Percentiles rank a stretch among this genome's conserved stretches.
These are phyloP conservation scores for Thermophis baileyi DNA, from an alignment of 2,113 vertebrate species.

Conservation along the genomic window DNA sequence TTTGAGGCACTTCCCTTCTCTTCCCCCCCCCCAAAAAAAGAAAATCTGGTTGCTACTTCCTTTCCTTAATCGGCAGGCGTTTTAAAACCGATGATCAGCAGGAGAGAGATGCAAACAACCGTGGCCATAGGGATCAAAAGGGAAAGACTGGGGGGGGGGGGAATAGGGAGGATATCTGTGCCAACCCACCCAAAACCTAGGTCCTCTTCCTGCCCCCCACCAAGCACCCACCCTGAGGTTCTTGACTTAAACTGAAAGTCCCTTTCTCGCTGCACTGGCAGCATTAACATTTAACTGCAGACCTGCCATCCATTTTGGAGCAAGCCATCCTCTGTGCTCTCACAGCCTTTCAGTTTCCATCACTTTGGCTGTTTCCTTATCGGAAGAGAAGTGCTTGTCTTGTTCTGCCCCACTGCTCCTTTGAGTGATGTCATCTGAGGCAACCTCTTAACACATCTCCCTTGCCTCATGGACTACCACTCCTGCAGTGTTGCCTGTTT, in stretches of 20 bases:
- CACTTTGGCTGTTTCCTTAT: background rate
- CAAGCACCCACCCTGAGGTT: background rate
- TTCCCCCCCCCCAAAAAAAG: background rate
- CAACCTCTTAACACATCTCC: background rate
- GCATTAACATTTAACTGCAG: background rate
- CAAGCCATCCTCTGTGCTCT: background rate
- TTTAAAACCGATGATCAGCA: background rate
- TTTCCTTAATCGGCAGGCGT: conserved; percentile 1
- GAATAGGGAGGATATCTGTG: accelerated
- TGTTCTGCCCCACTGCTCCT: background rate
- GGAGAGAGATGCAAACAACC: background rate
- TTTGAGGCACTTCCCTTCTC: conserved; percentile 36
- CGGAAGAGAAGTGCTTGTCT: background rate
- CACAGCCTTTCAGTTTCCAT: background rate
- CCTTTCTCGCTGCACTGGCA: background rate
- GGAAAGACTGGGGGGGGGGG: accelerated
- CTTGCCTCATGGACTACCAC: background rate
- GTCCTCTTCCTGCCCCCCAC: background rate
- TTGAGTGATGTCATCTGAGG: conserved; percentile 23
- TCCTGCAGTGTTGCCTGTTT: background rate
- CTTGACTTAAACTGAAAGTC: background rate
- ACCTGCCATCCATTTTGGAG: background rate
- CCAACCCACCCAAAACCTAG: background rate
- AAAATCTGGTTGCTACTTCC: conserved; percentile 1
- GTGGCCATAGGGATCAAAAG: background rate